Conservation (phyloP, 2,797 vertebrate species). For the Brachyalestes nurse region DNA sequence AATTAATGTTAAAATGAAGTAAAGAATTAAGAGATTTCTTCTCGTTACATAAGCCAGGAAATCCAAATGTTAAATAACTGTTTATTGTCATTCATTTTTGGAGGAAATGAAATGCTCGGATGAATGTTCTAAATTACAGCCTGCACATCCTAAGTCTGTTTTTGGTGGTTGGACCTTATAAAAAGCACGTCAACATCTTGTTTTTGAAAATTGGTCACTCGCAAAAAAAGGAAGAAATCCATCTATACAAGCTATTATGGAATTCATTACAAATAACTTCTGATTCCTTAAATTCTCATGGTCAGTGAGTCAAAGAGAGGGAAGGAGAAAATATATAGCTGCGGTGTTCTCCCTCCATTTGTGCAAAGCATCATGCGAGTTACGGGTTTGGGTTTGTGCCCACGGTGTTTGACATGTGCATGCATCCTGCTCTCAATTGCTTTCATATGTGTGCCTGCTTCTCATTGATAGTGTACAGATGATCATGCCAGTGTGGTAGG, state of each 20-base stretch:
- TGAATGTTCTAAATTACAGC: background rate
- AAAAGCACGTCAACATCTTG: background rate
- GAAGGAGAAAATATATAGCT: constrained; percentile 9
- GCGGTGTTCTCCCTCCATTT: constrained; percentile 14
- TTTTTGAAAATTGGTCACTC: background rate
- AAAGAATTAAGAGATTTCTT: too few species aligned
- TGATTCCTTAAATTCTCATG: background rate
- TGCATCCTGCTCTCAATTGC: constrained; percentile 40
- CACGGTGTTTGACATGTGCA: background rate
- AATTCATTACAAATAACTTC: background rate
- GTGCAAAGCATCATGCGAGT: background rate
- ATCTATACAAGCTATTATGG: background rate
- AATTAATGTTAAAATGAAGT: background rate
- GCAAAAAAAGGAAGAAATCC: background rate
- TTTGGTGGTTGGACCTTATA: background rate
- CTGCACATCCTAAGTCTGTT: background rate
- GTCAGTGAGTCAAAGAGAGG: background rate
- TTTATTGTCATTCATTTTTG: background rate
- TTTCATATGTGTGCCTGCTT: constrained; percentile 57
- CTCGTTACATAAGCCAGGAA: too few species aligned
- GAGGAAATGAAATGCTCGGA: background rate
- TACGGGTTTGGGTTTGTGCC: constrained; percentile 29
- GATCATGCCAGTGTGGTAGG: constrained; percentile 18
- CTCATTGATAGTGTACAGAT: constrained; percentile 53
- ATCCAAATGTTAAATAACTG: too few species aligned